These are phyloP conservation scores for Formica exsecta DNA, from an alignment of 1,140 invertebrate species.

Conservation along the genomic window DNA sequence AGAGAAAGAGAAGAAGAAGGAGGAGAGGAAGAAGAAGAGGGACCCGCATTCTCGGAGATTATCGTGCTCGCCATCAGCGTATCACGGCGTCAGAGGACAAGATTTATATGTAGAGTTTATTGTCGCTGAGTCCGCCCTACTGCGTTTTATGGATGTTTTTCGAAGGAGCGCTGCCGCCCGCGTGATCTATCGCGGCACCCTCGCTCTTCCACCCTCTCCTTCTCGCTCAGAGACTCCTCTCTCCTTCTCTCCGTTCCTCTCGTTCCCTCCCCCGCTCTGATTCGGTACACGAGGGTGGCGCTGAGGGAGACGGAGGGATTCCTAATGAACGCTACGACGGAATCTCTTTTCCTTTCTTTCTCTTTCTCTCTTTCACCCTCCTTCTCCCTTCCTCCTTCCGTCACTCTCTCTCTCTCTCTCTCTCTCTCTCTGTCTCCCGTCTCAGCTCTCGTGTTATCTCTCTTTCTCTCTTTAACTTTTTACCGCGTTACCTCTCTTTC, in stretches of 20 bases:
- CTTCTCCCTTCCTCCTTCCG: conserved; percentile 13
- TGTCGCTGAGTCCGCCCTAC: conserved; percentile 87
- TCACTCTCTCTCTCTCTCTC: conserved; percentile 69
- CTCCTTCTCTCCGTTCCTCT: conserved; percentile 40
- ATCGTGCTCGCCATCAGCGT: conserved; percentile 87
- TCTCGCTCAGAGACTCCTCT: conserved; percentile 62
- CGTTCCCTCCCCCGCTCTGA: conserved; percentile 58
- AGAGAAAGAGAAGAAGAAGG: conserved; percentile 27
- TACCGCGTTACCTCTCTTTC: conserved; percentile 41
- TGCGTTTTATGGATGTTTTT: conserved; percentile 87
- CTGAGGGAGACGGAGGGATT: conserved; percentile 77
- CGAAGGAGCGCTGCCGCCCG: conserved; percentile 86
- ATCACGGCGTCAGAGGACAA: conserved; percentile 87
- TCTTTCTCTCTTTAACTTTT: conserved; percentile 52
- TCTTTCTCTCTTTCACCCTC: conserved; percentile 35
- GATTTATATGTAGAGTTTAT: conserved; percentile 88
- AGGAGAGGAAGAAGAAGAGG: conserved; percentile 73
- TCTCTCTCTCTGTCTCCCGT: conserved; percentile 45
- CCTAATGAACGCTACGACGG: conserved; percentile 82
- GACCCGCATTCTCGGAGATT: conserved; percentile 87
- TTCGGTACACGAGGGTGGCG: conserved; percentile 74
- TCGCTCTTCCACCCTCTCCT: conserved; percentile 73
- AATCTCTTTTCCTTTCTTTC: conserved; percentile 73
- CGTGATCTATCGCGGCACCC: conserved; percentile 86
- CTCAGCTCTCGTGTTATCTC: conserved; percentile 43